Conservation (phyloP, 2,888 invertebrate genomes). For the Trichopoda pennipes region DNA sequence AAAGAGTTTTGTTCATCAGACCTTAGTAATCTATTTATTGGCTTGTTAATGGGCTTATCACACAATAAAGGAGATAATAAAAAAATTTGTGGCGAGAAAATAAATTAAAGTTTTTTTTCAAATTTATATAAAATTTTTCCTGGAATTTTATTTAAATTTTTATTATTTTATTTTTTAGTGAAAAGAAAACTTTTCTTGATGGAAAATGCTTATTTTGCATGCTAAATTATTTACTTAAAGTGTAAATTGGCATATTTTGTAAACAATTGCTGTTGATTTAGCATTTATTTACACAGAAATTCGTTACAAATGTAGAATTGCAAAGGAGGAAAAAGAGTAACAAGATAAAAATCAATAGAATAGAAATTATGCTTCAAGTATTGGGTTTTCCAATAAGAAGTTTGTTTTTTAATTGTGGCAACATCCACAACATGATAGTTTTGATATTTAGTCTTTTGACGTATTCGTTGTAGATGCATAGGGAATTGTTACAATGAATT, state of each 20-base stretch:
- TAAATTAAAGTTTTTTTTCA: conserved; percentile 1
- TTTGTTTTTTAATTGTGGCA: no score
- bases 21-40: conserved; percentile 35
- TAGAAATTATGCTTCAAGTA: background rate
- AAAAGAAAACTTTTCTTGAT: conserved; percentile 11
- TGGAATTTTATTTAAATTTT: conserved; percentile 26
- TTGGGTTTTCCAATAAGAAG: no score
- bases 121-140: conserved; percentile 17
- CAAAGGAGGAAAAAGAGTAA: background rate
- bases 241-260: conserved; percentile 60
- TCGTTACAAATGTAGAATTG: background rate
- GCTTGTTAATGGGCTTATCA: conserved; percentile 58
- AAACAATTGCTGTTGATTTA: conserved; percentile 54
- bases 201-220: conserved; percentile 64
- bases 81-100: conserved; percentile 6
- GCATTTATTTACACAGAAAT: conserved; percentile 35
- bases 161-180: conserved; percentile 7
- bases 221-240: conserved; percentile 66
- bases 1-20: conserved; percentile 55
- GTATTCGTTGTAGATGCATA: no score
- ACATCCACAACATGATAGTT: no score
- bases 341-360: background rate
- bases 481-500: no score
- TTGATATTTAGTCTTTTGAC: no score
- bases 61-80: conserved; percentile 21